phyloP scores from a whole-genome alignment of 2,888 invertebrate species.

The Keiferia lycopersicella region DNA sequence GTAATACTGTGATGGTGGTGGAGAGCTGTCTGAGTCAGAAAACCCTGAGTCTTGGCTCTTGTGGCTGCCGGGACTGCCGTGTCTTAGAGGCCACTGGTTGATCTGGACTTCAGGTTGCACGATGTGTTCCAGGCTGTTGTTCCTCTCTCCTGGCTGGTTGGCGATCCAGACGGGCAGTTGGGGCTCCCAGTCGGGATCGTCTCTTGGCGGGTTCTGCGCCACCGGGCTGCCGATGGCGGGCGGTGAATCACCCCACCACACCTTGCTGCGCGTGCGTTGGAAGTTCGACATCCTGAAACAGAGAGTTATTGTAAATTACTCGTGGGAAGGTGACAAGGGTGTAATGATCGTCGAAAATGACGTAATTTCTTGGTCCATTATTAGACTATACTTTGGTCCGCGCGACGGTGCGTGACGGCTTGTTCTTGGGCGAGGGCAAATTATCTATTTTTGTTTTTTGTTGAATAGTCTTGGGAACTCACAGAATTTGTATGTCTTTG shows the following conservation, averaged over 20 bases:
- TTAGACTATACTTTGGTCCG: constrained; percentile 55
- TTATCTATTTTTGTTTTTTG: constrained; percentile 58
- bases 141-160: constrained; percentile 67
- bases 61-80: constrained; percentile 83
- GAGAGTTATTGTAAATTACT: constrained; percentile 54
- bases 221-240: constrained; percentile 70
- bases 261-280: constrained; percentile 85
- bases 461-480: constrained; percentile 61
- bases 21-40: constrained; percentile 87
- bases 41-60: constrained; percentile 91
- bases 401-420: constrained; percentile 62
- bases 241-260: constrained; percentile 84
- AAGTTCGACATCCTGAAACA: constrained; percentile 84
- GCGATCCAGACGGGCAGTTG: constrained; percentile 78
- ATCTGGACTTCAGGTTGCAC: constrained; percentile 59
- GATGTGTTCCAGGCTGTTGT: constrained; percentile 66
- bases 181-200: constrained; percentile 74
- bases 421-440: constrained; percentile 52
- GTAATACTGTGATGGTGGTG: constrained; percentile 74
- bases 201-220: constrained; percentile 59
- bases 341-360: constrained; percentile 69
- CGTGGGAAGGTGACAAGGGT: constrained; percentile 64
- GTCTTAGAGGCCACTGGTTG: constrained; percentile 73
- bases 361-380: constrained; percentile 71
- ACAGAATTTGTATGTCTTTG: constrained; percentile 28